Conservation (phyloP, 2,888 invertebrate species). For the Kryphioiulus occultus region DNA sequence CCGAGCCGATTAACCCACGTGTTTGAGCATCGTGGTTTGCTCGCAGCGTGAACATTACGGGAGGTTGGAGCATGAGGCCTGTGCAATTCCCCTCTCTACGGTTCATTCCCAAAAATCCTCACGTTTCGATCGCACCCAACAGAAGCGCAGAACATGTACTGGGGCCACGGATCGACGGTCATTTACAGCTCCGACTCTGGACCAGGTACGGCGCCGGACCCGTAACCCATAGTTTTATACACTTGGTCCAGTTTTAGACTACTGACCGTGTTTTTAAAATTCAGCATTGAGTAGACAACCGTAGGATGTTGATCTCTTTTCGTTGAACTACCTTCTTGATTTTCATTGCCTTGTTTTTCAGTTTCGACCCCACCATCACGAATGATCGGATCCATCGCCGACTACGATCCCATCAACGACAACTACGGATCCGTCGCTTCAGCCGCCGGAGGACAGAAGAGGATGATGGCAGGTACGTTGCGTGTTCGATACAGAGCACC, state of each 20-base stretch:
- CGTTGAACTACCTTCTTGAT: too few relatives aligned
- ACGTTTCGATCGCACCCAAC: conserved; percentile 25
- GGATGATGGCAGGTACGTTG: conserved; percentile 34
- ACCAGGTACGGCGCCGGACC: conserved; percentile 66
- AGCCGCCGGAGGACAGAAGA: neutral
- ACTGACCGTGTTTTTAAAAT: too few relatives aligned
- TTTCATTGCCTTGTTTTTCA: conserved; percentile 57
- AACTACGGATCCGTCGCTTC: conserved; percentile 75
- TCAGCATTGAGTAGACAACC: too few relatives aligned
- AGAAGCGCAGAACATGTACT: conserved; percentile 48
- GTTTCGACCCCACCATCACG: conserved; percentile 69
- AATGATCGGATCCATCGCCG: conserved; percentile 88
- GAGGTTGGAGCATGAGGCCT: neutral
- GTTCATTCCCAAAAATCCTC: neutral
- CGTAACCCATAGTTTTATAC: too few relatives aligned
- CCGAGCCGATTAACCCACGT: neutral
- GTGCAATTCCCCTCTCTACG: neutral
- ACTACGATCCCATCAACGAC: conserved; percentile 93
- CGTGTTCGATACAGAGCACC: neutral
- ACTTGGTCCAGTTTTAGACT: neutral
- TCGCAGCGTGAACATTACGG: neutral
- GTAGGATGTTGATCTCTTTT: too few relatives aligned
- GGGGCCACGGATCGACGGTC: conserved; percentile 75
- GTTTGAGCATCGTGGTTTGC: neutral
- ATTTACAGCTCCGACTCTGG: conserved; percentile 83